Evolutionary conservation across 2,113 vertebrate species (phyloP).

Genomic region (Microtus richardsoni): DNA sequence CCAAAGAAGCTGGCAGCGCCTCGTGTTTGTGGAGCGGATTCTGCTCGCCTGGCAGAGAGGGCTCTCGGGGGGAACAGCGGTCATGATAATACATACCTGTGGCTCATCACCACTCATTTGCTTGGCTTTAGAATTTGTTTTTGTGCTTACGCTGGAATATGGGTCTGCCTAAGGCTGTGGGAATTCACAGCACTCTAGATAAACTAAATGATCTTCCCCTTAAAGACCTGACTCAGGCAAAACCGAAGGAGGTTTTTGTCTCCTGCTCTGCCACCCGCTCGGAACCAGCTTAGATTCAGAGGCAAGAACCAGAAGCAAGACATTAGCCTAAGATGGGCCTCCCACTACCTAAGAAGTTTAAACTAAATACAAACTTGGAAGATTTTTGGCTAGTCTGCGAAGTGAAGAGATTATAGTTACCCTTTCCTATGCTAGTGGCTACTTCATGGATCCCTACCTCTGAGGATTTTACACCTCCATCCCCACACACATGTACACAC

Average conservation of each 20-base stretch:
- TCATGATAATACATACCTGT: slow-evolving; percentile 58
- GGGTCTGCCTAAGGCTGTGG: slow-evolving; percentile 66
- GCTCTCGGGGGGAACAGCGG: slow-evolving; percentile 3
- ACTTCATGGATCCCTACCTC: too few species aligned
- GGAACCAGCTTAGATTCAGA: not conserved
- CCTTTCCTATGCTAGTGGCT: not conserved
- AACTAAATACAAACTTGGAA: not conserved
- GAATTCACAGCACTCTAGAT: slow-evolving; percentile 59
- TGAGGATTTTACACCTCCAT: not conserved
- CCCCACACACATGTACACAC: not conserved
- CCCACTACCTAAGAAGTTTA: not conserved
- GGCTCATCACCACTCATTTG: slow-evolving; percentile 66
- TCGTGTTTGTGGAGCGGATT: not conserved
- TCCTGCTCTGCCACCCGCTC: not conserved
- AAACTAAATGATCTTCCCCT: slow-evolving; percentile 61
- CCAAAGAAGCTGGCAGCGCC: not conserved
- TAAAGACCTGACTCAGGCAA: slow-evolving; percentile 55
- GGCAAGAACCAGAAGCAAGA: not conserved
- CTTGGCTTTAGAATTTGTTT: slow-evolving; percentile 76
- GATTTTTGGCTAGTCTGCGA: not conserved
- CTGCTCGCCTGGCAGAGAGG: not conserved
- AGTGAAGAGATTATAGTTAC: not conserved
- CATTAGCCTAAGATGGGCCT: not conserved
- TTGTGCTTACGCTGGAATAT: slow-evolving; percentile 53
- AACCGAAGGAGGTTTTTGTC: not conserved